phyloP scores from a whole-genome alignment of 2,797 vertebrate species.

The Pipistrellus pygmaeus region DNA sequence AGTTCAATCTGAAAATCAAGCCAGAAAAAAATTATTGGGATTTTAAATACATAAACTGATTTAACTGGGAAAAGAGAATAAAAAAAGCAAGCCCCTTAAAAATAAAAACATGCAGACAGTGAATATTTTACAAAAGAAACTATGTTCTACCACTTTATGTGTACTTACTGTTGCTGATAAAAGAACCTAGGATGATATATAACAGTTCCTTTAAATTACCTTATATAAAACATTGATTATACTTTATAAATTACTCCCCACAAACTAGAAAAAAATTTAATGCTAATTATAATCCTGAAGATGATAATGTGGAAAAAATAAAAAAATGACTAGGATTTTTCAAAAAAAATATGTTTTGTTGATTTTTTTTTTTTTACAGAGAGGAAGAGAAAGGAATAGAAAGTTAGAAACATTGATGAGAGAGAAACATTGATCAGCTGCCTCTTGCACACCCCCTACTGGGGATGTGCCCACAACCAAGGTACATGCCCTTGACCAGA shows the following conservation, averaged over 20 bases:
- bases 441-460: too few relatives aligned
- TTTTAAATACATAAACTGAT: not conserved
- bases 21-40: constrained; percentile 45
- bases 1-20: constrained; percentile 85
- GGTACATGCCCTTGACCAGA: too few relatives aligned
- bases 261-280: constrained; percentile 50
- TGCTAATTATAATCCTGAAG: constrained; percentile 39
- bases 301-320: constrained; percentile 7
- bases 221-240: constrained; percentile 49
- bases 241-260: constrained; percentile 33
- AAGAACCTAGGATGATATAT: constrained; percentile 33
- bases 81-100: constrained; percentile 25
- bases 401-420: too few relatives aligned
- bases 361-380: too few relatives aligned
- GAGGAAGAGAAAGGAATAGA: too few relatives aligned
- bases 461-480: too few relatives aligned
- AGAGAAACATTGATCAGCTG: too few relatives aligned
- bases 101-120: constrained; percentile 15
- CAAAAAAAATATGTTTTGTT: not conserved
- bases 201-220: constrained; percentile 48
- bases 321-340: not conserved
- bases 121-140: constrained; percentile 47
- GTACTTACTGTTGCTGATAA: constrained; percentile 8
- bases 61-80: constrained; percentile 28
- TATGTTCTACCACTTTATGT: not conserved